Evolutionary conservation across 2,797 vertebrate species (phyloP).

Genomic region (Mormyrus proboscirostris): DNA sequence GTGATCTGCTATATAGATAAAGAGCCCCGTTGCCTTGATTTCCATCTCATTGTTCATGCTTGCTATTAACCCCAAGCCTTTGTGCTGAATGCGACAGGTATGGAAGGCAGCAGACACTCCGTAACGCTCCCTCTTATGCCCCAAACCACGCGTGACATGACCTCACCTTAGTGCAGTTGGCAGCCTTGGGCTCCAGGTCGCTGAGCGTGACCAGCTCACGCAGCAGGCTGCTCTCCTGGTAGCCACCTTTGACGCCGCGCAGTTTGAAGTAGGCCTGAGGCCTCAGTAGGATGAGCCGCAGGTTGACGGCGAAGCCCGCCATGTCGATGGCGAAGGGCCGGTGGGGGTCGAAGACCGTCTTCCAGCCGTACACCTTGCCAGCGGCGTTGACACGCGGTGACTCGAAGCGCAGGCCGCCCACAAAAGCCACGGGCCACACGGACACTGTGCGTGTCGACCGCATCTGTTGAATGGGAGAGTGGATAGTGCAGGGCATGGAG

Average conservation of each 20-base stretch:
- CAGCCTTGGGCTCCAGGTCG: conserved; percentile 80
- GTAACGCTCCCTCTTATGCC: not conserved
- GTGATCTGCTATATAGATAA: not conserved
- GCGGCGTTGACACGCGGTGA: conserved; percentile 72
- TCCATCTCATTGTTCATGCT: not conserved
- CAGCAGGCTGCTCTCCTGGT: conserved; percentile 81
- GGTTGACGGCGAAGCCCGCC: conserved; percentile 81
- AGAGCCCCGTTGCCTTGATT: not conserved
- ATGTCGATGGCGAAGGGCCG: conserved; percentile 86
- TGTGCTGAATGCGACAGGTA: not conserved
- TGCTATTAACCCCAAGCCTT: not conserved
- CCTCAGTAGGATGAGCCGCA: conserved; percentile 73
- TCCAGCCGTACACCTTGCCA: conserved; percentile 83
- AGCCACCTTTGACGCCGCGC: conserved; percentile 76
- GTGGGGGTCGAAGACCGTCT: conserved; percentile 76
- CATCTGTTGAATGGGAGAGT: conserved; percentile 58
- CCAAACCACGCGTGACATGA: not conserved
- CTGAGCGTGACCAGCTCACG: conserved; percentile 74
- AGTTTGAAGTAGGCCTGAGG: conserved; percentile 80
- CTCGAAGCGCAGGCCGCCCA: conserved; percentile 77
- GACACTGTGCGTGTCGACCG: conserved; percentile 76
- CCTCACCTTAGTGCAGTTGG: conserved; percentile 82
- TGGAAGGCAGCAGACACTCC: not conserved
- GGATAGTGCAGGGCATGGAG: not conserved
- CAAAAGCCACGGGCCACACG: conserved; percentile 84